phyloP scores from a whole-genome alignment of 2,797 vertebrate genomes.

The Eidolon dupreanum region DNA sequence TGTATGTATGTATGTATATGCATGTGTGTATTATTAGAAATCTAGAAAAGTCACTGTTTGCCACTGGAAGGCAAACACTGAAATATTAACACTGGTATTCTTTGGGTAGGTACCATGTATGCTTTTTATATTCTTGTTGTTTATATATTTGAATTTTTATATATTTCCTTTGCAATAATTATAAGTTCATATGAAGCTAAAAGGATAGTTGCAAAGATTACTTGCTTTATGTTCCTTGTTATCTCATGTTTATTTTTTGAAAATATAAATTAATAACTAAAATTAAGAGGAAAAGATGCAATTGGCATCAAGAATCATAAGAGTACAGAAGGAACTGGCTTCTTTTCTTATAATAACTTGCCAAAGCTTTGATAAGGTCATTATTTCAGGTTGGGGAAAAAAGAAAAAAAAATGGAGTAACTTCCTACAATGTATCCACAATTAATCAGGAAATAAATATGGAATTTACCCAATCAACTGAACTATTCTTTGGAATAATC shows the following conservation, averaged over 20 bases:
- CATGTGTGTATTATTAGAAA: background rate
- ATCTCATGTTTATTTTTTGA: background rate
- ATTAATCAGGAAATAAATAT: conserved; percentile 70
- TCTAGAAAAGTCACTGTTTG: background rate
- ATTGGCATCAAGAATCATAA: background rate
- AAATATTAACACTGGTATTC: background rate
- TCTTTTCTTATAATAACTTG: background rate
- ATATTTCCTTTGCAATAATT: background rate
- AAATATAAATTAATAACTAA: conserved; percentile 7
- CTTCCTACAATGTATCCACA: background rate
- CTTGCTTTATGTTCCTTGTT: background rate
- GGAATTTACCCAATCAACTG: background rate
- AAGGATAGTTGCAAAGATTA: background rate
- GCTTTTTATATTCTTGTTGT: background rate
- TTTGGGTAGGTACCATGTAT: background rate
- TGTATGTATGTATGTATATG: background rate
- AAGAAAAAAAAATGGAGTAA: background rate
- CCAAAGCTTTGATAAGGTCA: background rate
- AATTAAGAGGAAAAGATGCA: background rate
- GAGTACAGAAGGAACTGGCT: background rate
- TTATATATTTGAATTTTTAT: background rate
- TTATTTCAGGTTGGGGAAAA: background rate
- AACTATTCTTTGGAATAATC: background rate
- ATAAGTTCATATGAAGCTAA: background rate
- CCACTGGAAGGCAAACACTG: background rate